Base-by-base conservation (phyloP, 2,797 vertebrate species). In the Cyprinella venusta region DNA sequence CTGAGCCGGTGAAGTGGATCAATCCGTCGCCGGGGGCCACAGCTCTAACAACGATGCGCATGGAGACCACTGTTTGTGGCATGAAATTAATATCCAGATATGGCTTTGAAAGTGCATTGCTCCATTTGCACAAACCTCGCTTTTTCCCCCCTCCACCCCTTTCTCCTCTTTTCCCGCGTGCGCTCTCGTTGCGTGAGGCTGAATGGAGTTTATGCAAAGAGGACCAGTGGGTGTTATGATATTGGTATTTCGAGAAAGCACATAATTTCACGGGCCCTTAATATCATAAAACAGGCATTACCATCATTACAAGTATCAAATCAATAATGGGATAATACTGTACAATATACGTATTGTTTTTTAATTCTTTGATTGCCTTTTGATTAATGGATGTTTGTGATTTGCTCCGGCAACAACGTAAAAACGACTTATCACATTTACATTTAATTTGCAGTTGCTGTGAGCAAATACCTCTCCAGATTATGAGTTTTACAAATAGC, bases 1-100 rank as follows among this genome's bases (percentile, higher is more conserved):
- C 96, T 96, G 96, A 92, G 95, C 94, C 90, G 91, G 94, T 96
- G 95, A 96, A 97, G 96, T 96, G 96, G 95, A 97, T 97, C 96
- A 96, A 97, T 97, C 96, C 95, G 95, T 89, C 91, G 94, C 94
- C 94, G 91, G 90, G 94, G 96, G 95, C 94, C 95, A 96, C 95
- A 95, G 95, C 96, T 96, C 95, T 96, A 96, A 95, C 93, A 96
- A 94, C 93, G 94, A 92, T 87, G 92, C 90, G 90, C 91, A 90
- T 89, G 90, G 90, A 93, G 92, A 92, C 93, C 93, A 94, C 94
- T 93, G 95, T 96, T 96, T 95, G 93, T 95, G 92, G 92, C 92
- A 94, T 94, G 94, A 96, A 96, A 96, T 96, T 90, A 94, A 94
- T 94, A 93, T 91, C 89, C 90, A 89, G 87, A 90, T 89, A 83